Base-by-base conservation (phyloP, 2,113 vertebrate species). In the Emberiza fucata region DNA sequence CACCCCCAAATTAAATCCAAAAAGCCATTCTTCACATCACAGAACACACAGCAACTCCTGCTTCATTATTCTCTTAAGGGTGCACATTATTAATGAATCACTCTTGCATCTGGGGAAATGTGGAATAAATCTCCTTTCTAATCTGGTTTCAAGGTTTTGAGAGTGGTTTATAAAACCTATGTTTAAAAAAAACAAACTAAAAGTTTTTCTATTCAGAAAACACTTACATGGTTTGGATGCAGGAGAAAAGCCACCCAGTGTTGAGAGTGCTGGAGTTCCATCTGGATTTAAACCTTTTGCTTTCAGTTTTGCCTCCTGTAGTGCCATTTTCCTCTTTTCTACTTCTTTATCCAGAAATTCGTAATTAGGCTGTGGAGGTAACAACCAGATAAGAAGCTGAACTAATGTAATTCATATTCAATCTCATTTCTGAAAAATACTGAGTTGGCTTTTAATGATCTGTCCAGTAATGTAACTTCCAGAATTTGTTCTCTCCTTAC, bases 211-310 rank as follows among this genome's bases (percentile, higher is more conserved):
- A 48, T 61, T 64, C 39, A 53, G 37, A 69, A 53, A 78, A 77
- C 22, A 84, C 98, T 98, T 97, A 99, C 98, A 98, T 95, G 99
- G 99, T 96, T 99, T 99, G 64, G 99, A 99, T 12, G 98, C 99
- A 59, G 99, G 99, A 77, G 99, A 99, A 98, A 99, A 99, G 64
- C 99, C 99, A 31, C 99, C 99, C 37, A 99, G 93, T 2, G 98
- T 98, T 60, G 98, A 98, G 24, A 99, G 98, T 1, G 99, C 99
- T 39, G 99, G 99, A 24, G 99, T 99, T 82, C 99, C 99, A 86
- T 99, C 99, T 2, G 99, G 99, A 92, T 99, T 99, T 95, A 99
- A 98, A 23, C 99, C 99, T 94, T 99, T 99, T 39, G 99, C 99
- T 96, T 99, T 99, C 81, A 99, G 97, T 94, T 99, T 99, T 24